Evolutionary conservation across 2,888 invertebrate species (phyloP), one percentile per base, ranked within the genome.

Genomic region (Lepidochitona cinerea): DNA sequence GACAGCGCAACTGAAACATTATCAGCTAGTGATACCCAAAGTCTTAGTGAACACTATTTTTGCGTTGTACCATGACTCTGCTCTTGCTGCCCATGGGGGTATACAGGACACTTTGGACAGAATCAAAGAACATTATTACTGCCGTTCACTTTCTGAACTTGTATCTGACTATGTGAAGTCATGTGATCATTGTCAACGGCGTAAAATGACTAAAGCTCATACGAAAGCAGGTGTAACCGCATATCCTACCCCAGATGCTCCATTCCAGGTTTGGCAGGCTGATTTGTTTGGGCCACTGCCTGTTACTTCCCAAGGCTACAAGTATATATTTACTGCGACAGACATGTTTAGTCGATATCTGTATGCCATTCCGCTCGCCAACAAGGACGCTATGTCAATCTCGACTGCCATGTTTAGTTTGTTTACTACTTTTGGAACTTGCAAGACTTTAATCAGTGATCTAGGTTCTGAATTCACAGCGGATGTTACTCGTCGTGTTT

Each of bases 71-170:
- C 73, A 70, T 49, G 54, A 70, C 3, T 66, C 66, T 36, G 70
- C 70, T 18, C n/a, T 70, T 2, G 73, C 52, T 26, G 73, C 66
- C 14, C 73, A 73, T n/a, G 36, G 70, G 3, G 70, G 65, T 33
- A 70, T 66, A 26, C 33, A 73, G n/a, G 35, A 65, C 64, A 73
- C 70, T 6, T n/a, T 73, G 7, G 73, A 73, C 37, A 49, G n/a
- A 32, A 69, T 73, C 14, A 49, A 41, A 32, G 68, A 59, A 54
- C 70, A 70, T 70, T 70, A 33, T 37, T 70, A 36, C 33, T 70
- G 59, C 32, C 12, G 52, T 23, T 9, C 32, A 5, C 12, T 72
- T 1, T 33, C 52, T 18, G 7, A 14, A 3, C 7, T 53, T 29
- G 66, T 72, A 26, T 35, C 35, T 5, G 66, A 66, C 7, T 72